Percentiles rank a stretch among this genome's conserved stretches.
phyloP scores from a whole-genome alignment of 2,888 invertebrate species.

The Helleia helle region DNA sequence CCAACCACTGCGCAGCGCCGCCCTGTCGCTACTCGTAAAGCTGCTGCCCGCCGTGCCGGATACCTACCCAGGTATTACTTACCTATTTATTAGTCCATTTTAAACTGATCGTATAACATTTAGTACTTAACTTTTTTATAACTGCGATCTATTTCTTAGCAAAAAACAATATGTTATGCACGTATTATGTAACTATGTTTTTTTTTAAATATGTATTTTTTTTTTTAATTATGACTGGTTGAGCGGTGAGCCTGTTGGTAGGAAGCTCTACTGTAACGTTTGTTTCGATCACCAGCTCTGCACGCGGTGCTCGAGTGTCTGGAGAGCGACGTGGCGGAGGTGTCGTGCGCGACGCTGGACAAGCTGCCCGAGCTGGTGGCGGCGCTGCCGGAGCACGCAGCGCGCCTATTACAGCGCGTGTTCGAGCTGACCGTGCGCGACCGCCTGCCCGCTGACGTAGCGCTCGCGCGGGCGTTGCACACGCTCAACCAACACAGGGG shows the following conservation, averaged over 20 bases:
- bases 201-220: no score
- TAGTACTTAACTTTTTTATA: no score
- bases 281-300: constrained; percentile 74
- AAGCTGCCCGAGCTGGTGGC: constrained; percentile 87
- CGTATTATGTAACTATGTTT: no score
- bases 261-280: no score
- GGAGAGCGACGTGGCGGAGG: constrained; percentile 84
- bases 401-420: constrained; percentile 83
- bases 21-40: constrained; percentile 77
- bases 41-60: constrained; percentile 50
- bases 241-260: no score
- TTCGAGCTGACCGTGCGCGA: constrained; percentile 88
- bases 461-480: constrained; percentile 86
- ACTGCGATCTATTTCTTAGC: no score
- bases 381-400: constrained; percentile 89
- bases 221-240: no score
- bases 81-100: no score
- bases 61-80: constrained; percentile 42
- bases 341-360: constrained; percentile 85
- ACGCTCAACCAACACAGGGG: constrained; percentile 89
- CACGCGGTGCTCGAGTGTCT: constrained; percentile 87
- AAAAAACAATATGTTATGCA: no score
- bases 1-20: constrained; percentile 76
- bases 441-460: constrained; percentile 80
- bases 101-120: no score